phyloP scores from a whole-genome alignment of 2,113 vertebrate species.

The Talpa occidentalis region DNA sequence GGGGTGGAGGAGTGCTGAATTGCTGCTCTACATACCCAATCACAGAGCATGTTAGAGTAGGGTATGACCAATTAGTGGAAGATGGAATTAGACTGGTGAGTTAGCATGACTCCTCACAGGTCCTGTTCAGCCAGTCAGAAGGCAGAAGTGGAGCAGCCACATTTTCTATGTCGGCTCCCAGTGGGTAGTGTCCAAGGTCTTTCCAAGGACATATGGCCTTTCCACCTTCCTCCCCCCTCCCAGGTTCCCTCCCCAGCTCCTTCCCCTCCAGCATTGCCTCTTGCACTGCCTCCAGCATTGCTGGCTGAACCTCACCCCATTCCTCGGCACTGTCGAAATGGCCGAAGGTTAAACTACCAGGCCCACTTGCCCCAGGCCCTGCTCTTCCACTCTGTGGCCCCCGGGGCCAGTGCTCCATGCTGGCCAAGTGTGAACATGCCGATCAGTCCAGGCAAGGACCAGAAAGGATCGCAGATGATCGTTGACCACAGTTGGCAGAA shows the following conservation, averaged over 20 bases:
- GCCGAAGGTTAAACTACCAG: neutral
- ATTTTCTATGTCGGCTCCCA: neutral
- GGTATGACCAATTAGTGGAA: neutral
- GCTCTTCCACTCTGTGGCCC: neutral
- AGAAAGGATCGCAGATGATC: conserved; percentile 38
- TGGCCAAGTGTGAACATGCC: neutral
- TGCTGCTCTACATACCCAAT: neutral
- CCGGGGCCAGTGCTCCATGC: neutral
- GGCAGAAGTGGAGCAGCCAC: neutral
- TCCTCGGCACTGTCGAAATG: neutral
- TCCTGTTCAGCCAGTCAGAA: conserved; percentile 12
- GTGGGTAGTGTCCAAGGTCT: neutral
- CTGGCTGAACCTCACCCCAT: neutral
- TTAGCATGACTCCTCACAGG: neutral
- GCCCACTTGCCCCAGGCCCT: too few species aligned
- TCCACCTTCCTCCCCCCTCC: neutral
- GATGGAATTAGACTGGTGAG: neutral
- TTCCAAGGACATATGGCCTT: neutral
- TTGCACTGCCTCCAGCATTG: neutral
- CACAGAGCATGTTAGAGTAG: neutral
- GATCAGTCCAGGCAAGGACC: conserved; percentile 33
- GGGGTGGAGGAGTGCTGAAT: neutral
- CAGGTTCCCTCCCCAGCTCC: too few species aligned
- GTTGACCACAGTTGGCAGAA: conserved; percentile 49
- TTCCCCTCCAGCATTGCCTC: neutral